phyloP scores from a whole-genome alignment of 2,797 vertebrate species.

The Nyctalus aviator region DNA sequence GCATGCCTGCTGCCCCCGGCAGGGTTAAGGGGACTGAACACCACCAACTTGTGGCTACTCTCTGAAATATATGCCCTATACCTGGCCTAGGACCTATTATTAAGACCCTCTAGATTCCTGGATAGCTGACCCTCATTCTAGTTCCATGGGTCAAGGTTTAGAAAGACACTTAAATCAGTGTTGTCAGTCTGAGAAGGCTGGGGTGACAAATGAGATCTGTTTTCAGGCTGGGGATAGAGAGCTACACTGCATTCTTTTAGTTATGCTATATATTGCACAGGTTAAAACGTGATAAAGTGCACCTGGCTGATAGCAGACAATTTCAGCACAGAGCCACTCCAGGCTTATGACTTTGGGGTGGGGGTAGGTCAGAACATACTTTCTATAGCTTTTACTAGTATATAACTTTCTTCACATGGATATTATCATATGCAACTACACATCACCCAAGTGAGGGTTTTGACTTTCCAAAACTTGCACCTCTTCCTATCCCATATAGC shows the following conservation, averaged over 20 bases:
- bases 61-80: neutral
- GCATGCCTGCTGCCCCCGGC: rapidly evolving
- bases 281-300: neutral
- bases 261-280: neutral
- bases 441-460: neutral
- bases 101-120: neutral
- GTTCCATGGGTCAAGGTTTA: neutral
- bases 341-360: neutral
- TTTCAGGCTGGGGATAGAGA: neutral
- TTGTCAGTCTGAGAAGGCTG: neutral
- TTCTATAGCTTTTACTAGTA: neutral
- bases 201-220: neutral
- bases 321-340: neutral
- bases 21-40: too few relatives aligned
- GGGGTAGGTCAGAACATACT: neutral
- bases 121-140: neutral
- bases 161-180: neutral
- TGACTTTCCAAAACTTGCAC: neutral
- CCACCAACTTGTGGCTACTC: neutral
- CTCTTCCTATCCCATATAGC: neutral
- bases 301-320: neutral
- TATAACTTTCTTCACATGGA: neutral
- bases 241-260: neutral
- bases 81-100: neutral
- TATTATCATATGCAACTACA: neutral